Evolutionary conservation across 2,113 vertebrate species (phyloP).

Genomic region (Bambusicola thoracicus): DNA sequence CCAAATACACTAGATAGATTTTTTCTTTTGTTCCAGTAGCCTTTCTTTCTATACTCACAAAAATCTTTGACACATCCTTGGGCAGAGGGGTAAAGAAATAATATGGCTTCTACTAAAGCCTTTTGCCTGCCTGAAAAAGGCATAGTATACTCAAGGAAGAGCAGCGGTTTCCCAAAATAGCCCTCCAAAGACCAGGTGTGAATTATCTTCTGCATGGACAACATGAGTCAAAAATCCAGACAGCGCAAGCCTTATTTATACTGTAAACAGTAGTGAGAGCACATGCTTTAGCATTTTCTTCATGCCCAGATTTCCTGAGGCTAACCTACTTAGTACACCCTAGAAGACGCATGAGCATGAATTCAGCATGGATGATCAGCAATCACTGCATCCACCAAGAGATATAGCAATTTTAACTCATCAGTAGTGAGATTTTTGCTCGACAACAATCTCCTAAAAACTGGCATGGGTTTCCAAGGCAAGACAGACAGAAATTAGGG

Average conservation of each 20-base stretch:
- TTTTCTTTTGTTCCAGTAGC: not conserved
- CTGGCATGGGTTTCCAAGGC: not conserved
- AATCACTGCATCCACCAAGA: not conserved
- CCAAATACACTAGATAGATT: not conserved
- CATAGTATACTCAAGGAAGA: not conserved
- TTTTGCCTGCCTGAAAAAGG: not conserved
- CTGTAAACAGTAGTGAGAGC: not conserved
- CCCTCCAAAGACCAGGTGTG: not conserved
- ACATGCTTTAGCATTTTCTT: not conserved
- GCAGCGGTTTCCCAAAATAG: not conserved
- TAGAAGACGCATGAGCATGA: not conserved
- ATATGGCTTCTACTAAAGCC: not conserved
- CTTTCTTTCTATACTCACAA: not conserved
- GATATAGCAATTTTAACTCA: not conserved
- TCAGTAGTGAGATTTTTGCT: not conserved
- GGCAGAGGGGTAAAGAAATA: not conserved
- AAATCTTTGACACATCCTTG: not conserved
- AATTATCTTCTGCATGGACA: not conserved
- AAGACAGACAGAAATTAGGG: not conserved
- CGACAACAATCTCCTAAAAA: not conserved
- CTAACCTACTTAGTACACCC: not conserved
- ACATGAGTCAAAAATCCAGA: not conserved
- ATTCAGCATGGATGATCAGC: not conserved
- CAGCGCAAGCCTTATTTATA: not conserved
- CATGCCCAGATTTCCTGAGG: not conserved